Base-by-base conservation (phyloP, 30 jellyfish, hydroid and myxozoan genomes). In the Nemopilema nomurai region DNA sequence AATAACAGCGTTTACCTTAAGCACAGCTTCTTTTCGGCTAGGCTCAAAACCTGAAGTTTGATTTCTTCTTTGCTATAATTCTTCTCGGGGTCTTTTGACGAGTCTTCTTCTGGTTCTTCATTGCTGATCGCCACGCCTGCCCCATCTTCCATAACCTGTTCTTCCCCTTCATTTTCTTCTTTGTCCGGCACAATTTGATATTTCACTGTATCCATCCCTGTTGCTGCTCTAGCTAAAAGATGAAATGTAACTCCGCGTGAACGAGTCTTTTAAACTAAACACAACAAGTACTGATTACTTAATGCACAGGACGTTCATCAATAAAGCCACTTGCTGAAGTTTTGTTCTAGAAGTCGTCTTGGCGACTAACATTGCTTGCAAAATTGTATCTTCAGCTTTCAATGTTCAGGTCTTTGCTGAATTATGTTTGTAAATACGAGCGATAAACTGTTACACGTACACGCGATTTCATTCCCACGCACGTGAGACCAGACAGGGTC, bases 1-100 rank as follows among this genome's bases (percentile, higher is more conserved):
- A 41, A 41, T 13, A 29, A 23, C 16, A 18, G 26, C 63, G 27
- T n/a, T 49, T 71, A 83, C 91, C 91, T 83, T n/a, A 83, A 67
- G 62, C 31, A 18, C 41, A 70, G n/a, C 49, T 71, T 83, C 80
- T 83, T 83, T 25, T 71, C 82, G 19, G 62, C 20, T 25, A 83
- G 74, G 22, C 81, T 66, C n/a, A 83, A 24, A 8, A 32, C 28
- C 30, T 71, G 33, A 8, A 28, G 16, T 57, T 22, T 65, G 1
- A 72, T 29, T 83, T 62, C 79, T 30, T 70, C 86, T 53, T 69
- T 67, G 49, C 75, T n/a, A 18, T 51, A 24, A n/a, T 81, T 52
- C 20, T 49, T 51, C 16, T 31, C 32, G 21, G 49, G 65, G 19
- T 62, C 17, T 18, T 23, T 52, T 22, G 18, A 70, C 51, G 28